Conservation (phyloP, 2,888 invertebrate genomes). For the Hipparchia sbordonii region DNA sequence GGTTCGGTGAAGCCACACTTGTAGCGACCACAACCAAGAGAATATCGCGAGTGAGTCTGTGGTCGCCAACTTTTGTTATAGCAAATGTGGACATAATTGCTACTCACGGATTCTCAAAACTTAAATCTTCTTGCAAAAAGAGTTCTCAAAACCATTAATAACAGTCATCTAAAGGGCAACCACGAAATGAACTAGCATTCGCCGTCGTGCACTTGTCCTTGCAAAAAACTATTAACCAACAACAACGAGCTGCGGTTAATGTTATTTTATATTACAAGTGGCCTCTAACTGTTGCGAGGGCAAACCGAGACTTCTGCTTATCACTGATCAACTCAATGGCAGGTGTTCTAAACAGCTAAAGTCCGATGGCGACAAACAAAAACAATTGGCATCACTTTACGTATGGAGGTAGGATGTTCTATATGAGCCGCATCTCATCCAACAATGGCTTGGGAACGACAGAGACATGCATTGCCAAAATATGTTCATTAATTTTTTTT, state of each 20-base stretch:
- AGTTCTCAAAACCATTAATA: slow-evolving; percentile 6
- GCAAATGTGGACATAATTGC: no score
- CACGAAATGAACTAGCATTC: slow-evolving; percentile 11
- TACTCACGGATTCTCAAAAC: not conserved
- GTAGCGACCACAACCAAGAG: no score
- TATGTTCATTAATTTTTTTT: no score
- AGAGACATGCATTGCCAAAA: no score
- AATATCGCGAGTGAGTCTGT: no score
- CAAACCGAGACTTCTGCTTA: slow-evolving; percentile 32
- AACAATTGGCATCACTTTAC: no score
- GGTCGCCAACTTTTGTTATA: no score
- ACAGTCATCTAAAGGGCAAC: slow-evolving; percentile 15
- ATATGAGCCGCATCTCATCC: no score
- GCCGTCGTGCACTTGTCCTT: slow-evolving; percentile 42
- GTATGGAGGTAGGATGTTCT: no score
- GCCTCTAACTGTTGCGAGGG: slow-evolving; percentile 41
- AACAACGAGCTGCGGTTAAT: slow-evolving; percentile 40
- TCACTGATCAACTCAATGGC: slow-evolving; percentile 13
- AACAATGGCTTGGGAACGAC: no score
- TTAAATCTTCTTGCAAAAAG: not conserved
- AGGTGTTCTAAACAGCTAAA: not conserved
- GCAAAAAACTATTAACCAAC: slow-evolving; percentile 38
- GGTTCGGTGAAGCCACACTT: no score
- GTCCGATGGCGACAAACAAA: no score
- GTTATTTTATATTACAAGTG: slow-evolving; percentile 37